Conservation (phyloP, 1,140 invertebrate species). For the Stenopsyche tienmushanensis region DNA sequence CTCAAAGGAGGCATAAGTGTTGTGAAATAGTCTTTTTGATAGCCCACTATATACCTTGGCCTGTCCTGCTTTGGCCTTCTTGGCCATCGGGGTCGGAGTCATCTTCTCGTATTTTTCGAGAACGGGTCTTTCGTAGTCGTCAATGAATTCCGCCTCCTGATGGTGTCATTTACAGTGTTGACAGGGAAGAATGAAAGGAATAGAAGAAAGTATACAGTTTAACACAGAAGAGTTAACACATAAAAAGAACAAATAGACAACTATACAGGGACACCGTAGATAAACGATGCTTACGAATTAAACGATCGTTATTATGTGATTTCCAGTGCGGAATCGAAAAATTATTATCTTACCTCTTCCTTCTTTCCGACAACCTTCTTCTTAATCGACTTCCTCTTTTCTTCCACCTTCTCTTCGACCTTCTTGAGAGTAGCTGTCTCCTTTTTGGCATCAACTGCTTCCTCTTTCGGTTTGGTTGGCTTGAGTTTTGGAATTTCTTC, state of each 20-base stretch:
- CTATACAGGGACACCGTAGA: neutral
- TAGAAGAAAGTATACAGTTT: neutral
- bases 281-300: neutral
- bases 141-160: slow-evolving; percentile 53
- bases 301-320: too few relatives aligned
- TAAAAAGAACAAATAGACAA: slow-evolving; percentile 5
- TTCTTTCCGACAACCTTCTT: slow-evolving; percentile 54
- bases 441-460: slow-evolving; percentile 51
- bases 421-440: slow-evolving; percentile 45
- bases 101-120: slow-evolving; percentile 65
- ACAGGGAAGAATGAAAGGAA: slow-evolving; percentile 2
- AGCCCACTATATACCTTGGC: slow-evolving; percentile 24
- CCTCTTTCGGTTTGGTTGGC: slow-evolving; percentile 56
- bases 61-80: slow-evolving; percentile 49
- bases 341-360: slow-evolving; percentile 50
- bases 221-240: neutral
- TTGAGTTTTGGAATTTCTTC: slow-evolving; percentile 59
- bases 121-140: slow-evolving; percentile 66
- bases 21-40: neutral
- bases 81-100: slow-evolving; percentile 52
- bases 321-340: neutral
- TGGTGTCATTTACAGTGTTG: too few relatives aligned
- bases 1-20: neutral
- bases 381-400: slow-evolving; percentile 54
- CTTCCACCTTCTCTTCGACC: slow-evolving; percentile 46